Evolutionary conservation across 2,113 vertebrate species (phyloP).

Genomic region (Phodopus roborovskii): DNA sequence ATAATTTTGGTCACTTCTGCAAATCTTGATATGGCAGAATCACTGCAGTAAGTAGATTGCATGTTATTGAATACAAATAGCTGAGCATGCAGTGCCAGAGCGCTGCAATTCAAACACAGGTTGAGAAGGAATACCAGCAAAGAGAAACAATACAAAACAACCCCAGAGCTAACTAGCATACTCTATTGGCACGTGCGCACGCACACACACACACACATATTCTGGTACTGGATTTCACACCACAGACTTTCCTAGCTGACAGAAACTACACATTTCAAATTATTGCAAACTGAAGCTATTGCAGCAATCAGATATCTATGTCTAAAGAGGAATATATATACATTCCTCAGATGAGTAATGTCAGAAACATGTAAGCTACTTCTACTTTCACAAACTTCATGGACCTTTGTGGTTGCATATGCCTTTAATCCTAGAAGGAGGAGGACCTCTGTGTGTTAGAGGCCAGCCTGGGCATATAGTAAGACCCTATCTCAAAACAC

Average conservation of each 20-base stretch:
- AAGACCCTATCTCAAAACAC: neutral
- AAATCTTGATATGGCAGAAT: conserved; percentile 43
- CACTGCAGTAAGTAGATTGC: neutral
- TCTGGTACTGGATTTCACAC: conserved; percentile 13
- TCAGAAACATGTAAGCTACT: conserved; percentile 29
- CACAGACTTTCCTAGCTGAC: neutral
- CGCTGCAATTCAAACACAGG: neutral
- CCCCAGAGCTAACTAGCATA: neutral
- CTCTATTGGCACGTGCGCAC: too few species aligned
- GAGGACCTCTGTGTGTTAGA: neutral
- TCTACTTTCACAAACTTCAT: neutral
- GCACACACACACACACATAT: neutral
- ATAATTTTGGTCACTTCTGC: conserved; percentile 26
- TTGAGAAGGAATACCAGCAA: neutral
- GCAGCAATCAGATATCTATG: neutral
- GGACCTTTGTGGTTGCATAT: neutral
- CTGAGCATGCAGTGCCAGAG: neutral
- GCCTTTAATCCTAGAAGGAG: neutral
- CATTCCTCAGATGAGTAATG: conserved; percentile 6
- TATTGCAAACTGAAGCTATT: conserved; percentile 19
- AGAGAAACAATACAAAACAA: neutral
- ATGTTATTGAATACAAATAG: conserved; percentile 17
- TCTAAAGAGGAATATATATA: conserved; percentile 35
- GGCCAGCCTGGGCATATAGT: neutral
- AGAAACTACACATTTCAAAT: conserved; percentile 51